A percentile compares a stretch with the other conserved stretches of the same genome.
Conservation (phyloP, 2,888 invertebrate species). For the Caenorhabditis uteleia region DNA sequence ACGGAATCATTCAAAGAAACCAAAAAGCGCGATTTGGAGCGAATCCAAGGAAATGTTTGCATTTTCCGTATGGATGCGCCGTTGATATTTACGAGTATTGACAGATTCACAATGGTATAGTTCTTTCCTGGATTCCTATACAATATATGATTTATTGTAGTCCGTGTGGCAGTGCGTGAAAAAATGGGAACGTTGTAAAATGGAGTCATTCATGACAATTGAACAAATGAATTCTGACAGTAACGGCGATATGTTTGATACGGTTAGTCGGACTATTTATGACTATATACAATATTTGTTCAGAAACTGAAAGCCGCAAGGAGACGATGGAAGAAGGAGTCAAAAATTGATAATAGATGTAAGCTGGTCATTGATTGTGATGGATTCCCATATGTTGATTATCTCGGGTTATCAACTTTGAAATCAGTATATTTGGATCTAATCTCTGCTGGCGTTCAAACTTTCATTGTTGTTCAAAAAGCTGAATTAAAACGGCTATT, state of each 20-base stretch:
- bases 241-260: constrained; percentile 40
- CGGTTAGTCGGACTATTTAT: constrained; percentile 10
- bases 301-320: constrained; percentile 40
- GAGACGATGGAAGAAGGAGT: constrained; percentile 36
- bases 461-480: constrained; percentile 63
- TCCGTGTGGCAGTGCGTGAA: constrained; percentile 53
- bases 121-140: not conserved
- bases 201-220: constrained; percentile 50
- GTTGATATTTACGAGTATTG: constrained; percentile 65
- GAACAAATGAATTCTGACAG: constrained; percentile 47
- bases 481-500: constrained; percentile 59
- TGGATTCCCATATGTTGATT: constrained; percentile 67
- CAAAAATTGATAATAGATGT: constrained; percentile 31
- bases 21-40: constrained; percentile 49
- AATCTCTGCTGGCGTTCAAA: constrained; percentile 50
- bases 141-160: constrained; percentile 15
- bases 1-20: constrained; percentile 51
- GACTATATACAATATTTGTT: not conserved
- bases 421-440: constrained; percentile 59
- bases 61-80: constrained; percentile 67
- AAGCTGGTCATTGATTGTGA: constrained; percentile 65
- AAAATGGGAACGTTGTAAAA: constrained; percentile 52
- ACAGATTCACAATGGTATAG: constrained; percentile 60
- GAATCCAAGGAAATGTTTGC: constrained; percentile 60
- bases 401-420: constrained; percentile 56